Evolutionary conservation across 23 tunicate species (phyloP), one percentile per base, ranked within the genome.

Genomic region (Diplosoma virens): DNA sequence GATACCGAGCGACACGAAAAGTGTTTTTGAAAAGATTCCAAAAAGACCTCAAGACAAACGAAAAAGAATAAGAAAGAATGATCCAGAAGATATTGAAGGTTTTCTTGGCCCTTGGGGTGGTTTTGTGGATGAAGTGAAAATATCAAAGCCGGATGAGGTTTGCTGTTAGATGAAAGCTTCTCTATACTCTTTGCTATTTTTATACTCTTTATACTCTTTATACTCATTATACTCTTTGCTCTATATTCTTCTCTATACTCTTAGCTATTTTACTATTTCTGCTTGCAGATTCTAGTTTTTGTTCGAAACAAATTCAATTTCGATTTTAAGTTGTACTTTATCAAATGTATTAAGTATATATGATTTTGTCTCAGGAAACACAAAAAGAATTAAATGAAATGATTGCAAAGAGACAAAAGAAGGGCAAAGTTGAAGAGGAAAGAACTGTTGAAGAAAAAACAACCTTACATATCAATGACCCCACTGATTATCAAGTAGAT

Each of bases 21-120:
- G 86, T 59, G 97, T 92, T 30, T 85, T 85, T 60, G 97, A 92
- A 70, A 92, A 92, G 59, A 75, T 81, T 4, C 50, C 76, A 35
- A 45, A 46, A 18, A 66, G 97, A 18, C 87, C 90, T 2, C 63
- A 79, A 29, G 97, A 92, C 69, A 92, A 81, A 70, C 4, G 97
- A 47, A 92, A 92, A 68, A 29, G 97, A 32, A 84, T 79, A 64
- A 78, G 79, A 67, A 68, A 93, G 37, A 81, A 94, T 75, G 83
- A 94, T 59, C 89, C 99, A 0, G 87, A 75, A 26, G 99, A 94
- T 75, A 68, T 94, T 32, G 99, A 94, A 30, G 95, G 95, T 0
- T 94, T 80, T 59, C 41, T 79, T 18, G 99, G 99, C 1, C 95
- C 95, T 0, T 87, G 95, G 95, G 95, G 90, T 25, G 89, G 94